Percentiles rank a stretch among this genome's conserved stretches.
Conservation (phyloP, 2,113 vertebrate genomes). For the Alethe diademata region DNA sequence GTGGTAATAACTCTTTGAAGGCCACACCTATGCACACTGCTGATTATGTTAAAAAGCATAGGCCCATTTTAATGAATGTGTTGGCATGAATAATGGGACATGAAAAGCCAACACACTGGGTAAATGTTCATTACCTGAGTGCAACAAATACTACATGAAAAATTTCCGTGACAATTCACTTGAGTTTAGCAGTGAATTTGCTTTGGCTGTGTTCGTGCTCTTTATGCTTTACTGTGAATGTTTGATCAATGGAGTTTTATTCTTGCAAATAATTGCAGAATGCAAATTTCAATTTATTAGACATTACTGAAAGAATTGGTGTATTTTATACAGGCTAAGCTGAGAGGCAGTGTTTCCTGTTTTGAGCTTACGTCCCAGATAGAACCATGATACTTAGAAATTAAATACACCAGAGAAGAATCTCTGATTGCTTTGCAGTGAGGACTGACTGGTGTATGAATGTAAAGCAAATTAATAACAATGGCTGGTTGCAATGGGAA, state of each 20-base stretch:
- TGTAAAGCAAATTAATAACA: constrained; percentile 6
- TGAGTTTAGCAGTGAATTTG: constrained; percentile 15
- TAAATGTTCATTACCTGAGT: constrained; percentile 50
- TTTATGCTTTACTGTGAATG: not conserved
- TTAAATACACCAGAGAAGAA: not conserved
- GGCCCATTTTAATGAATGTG: constrained; percentile 20
- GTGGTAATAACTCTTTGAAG: constrained; percentile 25
- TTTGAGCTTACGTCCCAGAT: not conserved
- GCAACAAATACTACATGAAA: constrained; percentile 29
- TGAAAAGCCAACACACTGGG: constrained; percentile 20
- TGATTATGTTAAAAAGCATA: constrained; percentile 17
- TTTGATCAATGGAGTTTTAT: constrained; percentile 22
- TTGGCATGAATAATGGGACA: constrained; percentile 45
- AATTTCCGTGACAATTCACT: not conserved
- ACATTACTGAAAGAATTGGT: not conserved
- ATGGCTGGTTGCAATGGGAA: not conserved
- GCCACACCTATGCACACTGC: constrained; percentile 20
- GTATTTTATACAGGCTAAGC: not conserved
- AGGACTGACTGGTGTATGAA: not conserved
- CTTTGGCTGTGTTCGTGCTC: not conserved
- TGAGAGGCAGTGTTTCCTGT: not conserved
- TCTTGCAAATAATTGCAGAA: constrained; percentile 24
- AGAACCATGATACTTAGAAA: not conserved
- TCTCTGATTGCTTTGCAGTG: not conserved
- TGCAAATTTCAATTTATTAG: not conserved